Evolutionary conservation across 2,797 vertebrate species (phyloP).

Genomic region (Gephyroberyx darwinii): DNA sequence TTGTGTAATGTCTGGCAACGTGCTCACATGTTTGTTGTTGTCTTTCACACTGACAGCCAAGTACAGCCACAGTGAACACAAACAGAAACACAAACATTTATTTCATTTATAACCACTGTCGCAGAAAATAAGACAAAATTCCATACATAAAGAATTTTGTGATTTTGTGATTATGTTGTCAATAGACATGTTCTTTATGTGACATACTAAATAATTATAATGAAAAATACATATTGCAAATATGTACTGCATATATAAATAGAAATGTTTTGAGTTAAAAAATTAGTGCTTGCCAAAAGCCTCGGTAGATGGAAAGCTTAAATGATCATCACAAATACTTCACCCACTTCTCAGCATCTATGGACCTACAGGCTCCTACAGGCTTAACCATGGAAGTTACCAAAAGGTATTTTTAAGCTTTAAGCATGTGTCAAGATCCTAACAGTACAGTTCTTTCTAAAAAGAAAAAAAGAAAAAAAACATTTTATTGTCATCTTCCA

Average conservation of each 20-base stretch:
- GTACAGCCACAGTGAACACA: conserved; percentile 25
- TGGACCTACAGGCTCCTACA: no score
- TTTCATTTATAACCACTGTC: background rate
- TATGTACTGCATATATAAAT: no score
- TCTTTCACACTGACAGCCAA: conserved; percentile 56
- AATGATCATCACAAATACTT: background rate
- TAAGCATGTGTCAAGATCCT: no score
- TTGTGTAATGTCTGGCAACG: conserved; percentile 73
- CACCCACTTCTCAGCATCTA: background rate
- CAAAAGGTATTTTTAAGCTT: no score
- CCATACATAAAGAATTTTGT: no score
- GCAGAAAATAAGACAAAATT: background rate
- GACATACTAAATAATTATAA: background rate
- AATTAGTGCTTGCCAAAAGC: no score
- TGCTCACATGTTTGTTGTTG: conserved; percentile 59
- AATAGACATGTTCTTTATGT: background rate
- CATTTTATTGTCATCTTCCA: no score
- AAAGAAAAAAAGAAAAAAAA: no score
- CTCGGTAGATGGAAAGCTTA: background rate
- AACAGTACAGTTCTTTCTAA: no score
- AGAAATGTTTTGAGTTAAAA: no score
- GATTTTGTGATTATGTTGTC: background rate
- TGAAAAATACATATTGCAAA: no score
- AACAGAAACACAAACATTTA: conserved; percentile 14
- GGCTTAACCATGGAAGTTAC: no score